A percentile compares a stretch with the other conserved stretches of the same genome.
Evolutionary conservation across 2,888 invertebrate species (phyloP).

Genomic region (Asteroscopus sphinx): DNA sequence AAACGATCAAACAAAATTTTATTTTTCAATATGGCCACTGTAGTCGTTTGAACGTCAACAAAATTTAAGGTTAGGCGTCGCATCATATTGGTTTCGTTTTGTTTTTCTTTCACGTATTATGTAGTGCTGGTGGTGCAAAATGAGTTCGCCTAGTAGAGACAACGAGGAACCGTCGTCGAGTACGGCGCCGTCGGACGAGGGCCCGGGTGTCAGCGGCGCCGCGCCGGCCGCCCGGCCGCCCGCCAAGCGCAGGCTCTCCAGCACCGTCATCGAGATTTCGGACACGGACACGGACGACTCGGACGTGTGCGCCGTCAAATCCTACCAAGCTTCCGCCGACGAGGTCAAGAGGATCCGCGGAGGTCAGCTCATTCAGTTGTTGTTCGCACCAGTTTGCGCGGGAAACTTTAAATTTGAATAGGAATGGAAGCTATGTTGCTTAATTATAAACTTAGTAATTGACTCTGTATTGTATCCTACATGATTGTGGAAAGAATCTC

Average conservation of each 20-base stretch:
- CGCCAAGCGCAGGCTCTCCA: conserved; percentile 79
- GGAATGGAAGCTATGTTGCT: conserved; percentile 9
- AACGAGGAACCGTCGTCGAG: conserved; percentile 80
- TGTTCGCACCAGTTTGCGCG: conserved; percentile 67
- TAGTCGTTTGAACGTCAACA: conserved; percentile 73
- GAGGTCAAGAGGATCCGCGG: conserved; percentile 87
- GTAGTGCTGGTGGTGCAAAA: conserved; percentile 77
- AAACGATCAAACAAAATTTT: background rate
- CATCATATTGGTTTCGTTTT: conserved; percentile 80
- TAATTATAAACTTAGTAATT: conserved; percentile 17
- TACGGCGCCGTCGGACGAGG: conserved; percentile 63
- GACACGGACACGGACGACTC: conserved; percentile 87
- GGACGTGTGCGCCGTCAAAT: conserved; percentile 87
- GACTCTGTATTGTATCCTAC: background rate
- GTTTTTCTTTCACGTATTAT: conserved; percentile 82
- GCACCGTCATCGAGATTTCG: conserved; percentile 84
- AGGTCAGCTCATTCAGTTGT: conserved; percentile 68
- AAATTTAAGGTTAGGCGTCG: conserved; percentile 84
- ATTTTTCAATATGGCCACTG: conserved; percentile 30
- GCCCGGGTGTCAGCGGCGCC: conserved; percentile 60
- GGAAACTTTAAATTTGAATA: conserved; percentile 68
- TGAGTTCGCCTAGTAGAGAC: conserved; percentile 83
- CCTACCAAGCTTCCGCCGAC: conserved; percentile 86
- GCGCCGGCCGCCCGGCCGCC: conserved; percentile 72
- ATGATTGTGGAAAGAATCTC: background rate